Evolutionary conservation across 2,113 vertebrate species (phyloP).

Genomic region (Barnardius zonarius): DNA sequence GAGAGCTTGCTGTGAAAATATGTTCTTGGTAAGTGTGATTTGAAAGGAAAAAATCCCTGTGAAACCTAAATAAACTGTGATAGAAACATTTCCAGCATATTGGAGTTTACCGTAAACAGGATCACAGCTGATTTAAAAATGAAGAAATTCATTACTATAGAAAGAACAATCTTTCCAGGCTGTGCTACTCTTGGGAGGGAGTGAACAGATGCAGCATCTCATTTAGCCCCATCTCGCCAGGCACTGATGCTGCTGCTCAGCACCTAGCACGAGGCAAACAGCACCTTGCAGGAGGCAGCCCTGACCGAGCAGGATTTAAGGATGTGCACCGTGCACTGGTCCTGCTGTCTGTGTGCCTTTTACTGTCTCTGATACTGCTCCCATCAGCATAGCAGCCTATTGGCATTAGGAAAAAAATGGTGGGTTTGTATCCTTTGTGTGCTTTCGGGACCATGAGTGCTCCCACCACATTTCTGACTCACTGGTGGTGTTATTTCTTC

Average conservation of each 20-base stretch:
- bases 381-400: background rate
- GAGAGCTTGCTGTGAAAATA: conserved; percentile 57
- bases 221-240: background rate
- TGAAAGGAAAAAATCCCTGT: background rate
- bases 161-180: conserved; percentile 25
- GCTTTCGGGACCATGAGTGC: background rate
- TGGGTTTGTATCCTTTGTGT: background rate
- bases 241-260: background rate
- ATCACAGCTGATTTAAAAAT: conserved; percentile 38
- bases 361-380: background rate
- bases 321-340: rapidly evolving
- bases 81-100: conserved; percentile 16
- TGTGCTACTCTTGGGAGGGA: conserved; percentile 17
- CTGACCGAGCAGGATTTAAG: background rate
- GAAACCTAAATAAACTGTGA: conserved; percentile 43
- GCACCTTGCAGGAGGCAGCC: background rate
- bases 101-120: conserved; percentile 51
- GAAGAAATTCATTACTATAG: background rate
- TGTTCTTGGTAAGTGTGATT: conserved; percentile 36
- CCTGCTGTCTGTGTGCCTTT: background rate
- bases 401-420: background rate
- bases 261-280: background rate
- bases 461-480: background rate
- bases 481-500: background rate
- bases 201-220: background rate